phyloP scores from a whole-genome alignment of 2,888 invertebrate genomes.

The Formica aserva region DNA sequence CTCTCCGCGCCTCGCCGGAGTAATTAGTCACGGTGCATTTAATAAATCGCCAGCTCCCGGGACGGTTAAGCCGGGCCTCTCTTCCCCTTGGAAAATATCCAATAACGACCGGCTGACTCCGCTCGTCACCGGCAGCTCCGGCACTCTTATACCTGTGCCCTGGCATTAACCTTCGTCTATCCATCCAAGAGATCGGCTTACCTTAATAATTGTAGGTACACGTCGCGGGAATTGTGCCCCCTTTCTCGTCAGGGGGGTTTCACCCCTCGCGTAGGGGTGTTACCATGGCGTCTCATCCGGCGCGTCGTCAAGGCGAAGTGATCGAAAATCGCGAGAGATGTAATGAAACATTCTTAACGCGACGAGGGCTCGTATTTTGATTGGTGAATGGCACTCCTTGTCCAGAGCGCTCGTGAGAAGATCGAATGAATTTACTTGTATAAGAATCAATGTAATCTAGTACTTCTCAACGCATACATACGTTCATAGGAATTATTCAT shows the following conservation, averaged over 20 bases:
- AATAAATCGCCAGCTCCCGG: slow-evolving; percentile 72
- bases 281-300: slow-evolving; percentile 81
- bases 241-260: slow-evolving; percentile 10
- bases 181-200: slow-evolving; percentile 83
- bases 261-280: slow-evolving; percentile 77
- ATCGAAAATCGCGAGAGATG: slow-evolving; percentile 79
- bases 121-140: slow-evolving; percentile 26
- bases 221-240: slow-evolving; percentile 56
- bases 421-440: background rate
- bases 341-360: slow-evolving; percentile 83
- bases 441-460: background rate
- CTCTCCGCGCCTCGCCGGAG: slow-evolving; percentile 44
- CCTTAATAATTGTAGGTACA: slow-evolving; percentile 83
- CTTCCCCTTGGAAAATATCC: slow-evolving; percentile 72
- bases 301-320: slow-evolving; percentile 69
- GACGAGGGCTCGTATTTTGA: slow-evolving; percentile 41
- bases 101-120: slow-evolving; percentile 71
- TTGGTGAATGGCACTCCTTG: slow-evolving; percentile 37
- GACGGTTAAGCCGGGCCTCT: slow-evolving; percentile 52
- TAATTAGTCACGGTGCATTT: slow-evolving; percentile 77
- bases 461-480: background rate
- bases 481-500: background rate
- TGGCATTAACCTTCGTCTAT: slow-evolving; percentile 78
- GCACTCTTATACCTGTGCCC: slow-evolving; percentile 50
- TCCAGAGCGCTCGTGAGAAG: slow-evolving; percentile 10